Conservation (phyloP, 2,797 vertebrate genomes). For the Coregonus ussuriensis region DNA sequence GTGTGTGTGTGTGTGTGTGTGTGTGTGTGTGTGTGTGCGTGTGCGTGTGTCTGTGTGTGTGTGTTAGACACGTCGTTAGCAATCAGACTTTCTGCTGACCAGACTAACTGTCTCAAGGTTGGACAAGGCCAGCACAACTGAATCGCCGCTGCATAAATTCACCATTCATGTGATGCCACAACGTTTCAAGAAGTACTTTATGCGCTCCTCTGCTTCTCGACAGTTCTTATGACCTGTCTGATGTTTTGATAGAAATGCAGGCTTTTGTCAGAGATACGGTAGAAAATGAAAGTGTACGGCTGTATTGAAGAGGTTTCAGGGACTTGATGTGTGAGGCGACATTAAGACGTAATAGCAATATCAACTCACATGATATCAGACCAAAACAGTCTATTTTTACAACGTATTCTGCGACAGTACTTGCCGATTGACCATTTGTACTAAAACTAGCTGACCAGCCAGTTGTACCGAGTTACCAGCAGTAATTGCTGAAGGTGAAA, state of each 20-base stretch:
- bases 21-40: no score
- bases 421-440: background rate
- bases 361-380: constrained; percentile 20
- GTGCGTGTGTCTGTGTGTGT: no score
- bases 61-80: constrained; percentile 64
- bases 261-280: constrained; percentile 58
- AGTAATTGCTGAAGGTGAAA: background rate
- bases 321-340: constrained; percentile 30
- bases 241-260: constrained; percentile 25
- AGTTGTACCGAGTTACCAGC: background rate
- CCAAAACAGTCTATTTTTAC: background rate
- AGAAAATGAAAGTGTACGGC: constrained; percentile 32
- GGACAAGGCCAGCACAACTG: constrained; percentile 49
- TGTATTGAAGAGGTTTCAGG: constrained; percentile 45
- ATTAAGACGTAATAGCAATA: background rate
- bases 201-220: constrained; percentile 41
- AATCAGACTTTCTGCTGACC: constrained; percentile 73
- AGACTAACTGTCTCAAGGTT: constrained; percentile 69
- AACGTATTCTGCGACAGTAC: background rate
- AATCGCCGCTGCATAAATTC: constrained; percentile 61
- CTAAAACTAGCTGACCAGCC: background rate
- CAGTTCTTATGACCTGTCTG: background rate
- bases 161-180: constrained; percentile 58
- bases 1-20: background rate
- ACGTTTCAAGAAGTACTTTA: constrained; percentile 63